Evolutionary conservation across 2,888 invertebrate species (phyloP).

Genomic region (Sinelater perroti): DNA sequence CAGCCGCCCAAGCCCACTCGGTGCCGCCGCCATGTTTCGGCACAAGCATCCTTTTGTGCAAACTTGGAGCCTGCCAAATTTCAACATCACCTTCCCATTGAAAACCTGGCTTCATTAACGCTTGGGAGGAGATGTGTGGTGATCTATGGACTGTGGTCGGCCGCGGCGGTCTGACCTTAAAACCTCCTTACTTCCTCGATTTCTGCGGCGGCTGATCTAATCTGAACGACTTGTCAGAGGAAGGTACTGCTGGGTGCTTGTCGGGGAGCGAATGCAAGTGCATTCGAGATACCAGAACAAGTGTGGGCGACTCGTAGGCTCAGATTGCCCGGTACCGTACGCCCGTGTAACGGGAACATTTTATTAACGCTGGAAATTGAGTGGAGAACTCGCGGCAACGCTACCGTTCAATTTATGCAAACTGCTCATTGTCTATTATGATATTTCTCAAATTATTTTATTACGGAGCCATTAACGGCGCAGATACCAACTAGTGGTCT

Average conservation of each 20-base stretch:
- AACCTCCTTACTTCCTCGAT: not conserved
- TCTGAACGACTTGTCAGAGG: constrained; percentile 9
- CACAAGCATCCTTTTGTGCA: too few species aligned
- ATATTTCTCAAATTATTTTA: constrained; percentile 24
- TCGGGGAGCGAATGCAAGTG: constrained; percentile 3
- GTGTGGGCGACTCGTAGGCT: constrained; percentile 24
- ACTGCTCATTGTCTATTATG: constrained; percentile 16
- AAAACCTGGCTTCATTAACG: too few species aligned
- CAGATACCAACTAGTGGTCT: constrained; percentile 7
- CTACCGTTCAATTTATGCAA: constrained; percentile 18
- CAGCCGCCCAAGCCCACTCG: too few species aligned
- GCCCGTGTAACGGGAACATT: constrained; percentile 23
- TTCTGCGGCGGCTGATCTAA: constrained; percentile 5
- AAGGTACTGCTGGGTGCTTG: not conserved
- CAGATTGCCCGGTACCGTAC: constrained; percentile 26
- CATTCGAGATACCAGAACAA: constrained; percentile 20
- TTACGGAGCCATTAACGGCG: not conserved
- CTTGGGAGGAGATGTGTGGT: too few species aligned
- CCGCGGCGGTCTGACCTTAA: constrained; percentile 6
- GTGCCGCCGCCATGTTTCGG: too few species aligned
- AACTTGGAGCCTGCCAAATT: too few species aligned
- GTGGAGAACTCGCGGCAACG: constrained; percentile 10
- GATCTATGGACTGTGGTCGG: too few species aligned
- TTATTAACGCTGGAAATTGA: constrained; percentile 20
- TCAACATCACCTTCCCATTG: too few species aligned